phyloP scores from a whole-genome alignment of 2,113 vertebrate species.

The Cephalopholis sonnerati region DNA sequence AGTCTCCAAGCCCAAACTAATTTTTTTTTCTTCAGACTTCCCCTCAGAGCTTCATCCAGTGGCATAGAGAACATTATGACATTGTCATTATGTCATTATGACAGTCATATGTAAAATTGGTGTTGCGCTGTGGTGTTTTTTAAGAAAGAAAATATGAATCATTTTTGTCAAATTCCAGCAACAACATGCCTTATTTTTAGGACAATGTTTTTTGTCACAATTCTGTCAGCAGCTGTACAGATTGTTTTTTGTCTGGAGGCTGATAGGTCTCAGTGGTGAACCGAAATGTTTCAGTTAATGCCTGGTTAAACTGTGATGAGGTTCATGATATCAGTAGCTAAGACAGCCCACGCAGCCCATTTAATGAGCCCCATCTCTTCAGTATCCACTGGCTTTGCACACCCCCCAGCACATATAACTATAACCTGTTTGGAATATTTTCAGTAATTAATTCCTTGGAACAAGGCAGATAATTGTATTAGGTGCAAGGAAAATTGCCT shows the following conservation, averaged over 20 bases:
- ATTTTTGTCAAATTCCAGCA: not conserved
- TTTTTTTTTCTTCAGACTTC: too few relatives aligned
- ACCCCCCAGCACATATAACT: not conserved
- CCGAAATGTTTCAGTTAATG: not conserved
- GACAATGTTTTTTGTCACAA: not conserved
- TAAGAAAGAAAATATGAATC: not conserved
- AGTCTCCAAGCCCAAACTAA: not conserved
- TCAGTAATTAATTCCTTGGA: not conserved
- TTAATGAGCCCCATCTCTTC: not conserved
- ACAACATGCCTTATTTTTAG: too few relatives aligned
- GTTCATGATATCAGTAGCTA: conserved; percentile 3
- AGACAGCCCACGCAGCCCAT: not conserved
- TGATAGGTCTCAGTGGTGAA: not conserved
- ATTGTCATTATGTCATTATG: too few relatives aligned
- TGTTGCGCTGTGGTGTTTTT: not conserved
- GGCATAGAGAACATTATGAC: too few relatives aligned
- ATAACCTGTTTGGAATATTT: not conserved
- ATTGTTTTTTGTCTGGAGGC: not conserved
- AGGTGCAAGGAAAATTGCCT: not conserved
- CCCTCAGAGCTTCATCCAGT: too few relatives aligned
- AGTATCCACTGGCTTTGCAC: not conserved
- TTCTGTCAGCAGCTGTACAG: not conserved
- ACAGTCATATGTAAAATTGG: not conserved
- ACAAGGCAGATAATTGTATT: too few relatives aligned
- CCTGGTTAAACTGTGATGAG: not conserved